Evolutionary conservation across 2,888 invertebrate genomes (phyloP), one percentile per base, ranked within the genome.

Genomic region (Brachyopa scutellaris): DNA sequence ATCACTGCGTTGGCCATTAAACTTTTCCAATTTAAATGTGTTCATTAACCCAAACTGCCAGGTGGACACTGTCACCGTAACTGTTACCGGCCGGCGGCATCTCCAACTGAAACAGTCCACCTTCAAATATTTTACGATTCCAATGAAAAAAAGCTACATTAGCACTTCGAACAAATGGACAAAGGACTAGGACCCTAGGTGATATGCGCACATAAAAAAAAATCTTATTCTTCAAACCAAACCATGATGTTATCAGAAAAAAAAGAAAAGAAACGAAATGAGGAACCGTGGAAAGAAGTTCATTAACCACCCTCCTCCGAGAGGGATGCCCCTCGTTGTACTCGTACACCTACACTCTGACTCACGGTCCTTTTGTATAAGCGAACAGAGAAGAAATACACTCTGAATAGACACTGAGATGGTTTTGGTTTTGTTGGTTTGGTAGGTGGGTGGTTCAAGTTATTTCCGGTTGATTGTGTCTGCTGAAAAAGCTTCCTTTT

Each of bases 381-480:
- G 40, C 45, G 33, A 17, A 55, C 53, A 33, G 5, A 42, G 36
- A 19, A 33, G 23, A 26, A 26, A 17, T 15, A 21, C 6, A 23
- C 33, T 29, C 19, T 33, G 62, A 80, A 64, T 59, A 76, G 49
- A 69, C 23, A 64, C 26, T 74, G 38, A 42, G 21, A 38, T 49
- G 66, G 38, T 42, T 57, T n/a, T 57, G 49, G 29, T 19, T 7
- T 36, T 15, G 19, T 53, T 67, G 67, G 47, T 26, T 47, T 55
- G 40, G 49, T 29, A 26, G 67, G 45, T 42, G 67, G 80, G 57
- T 70, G 70, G 69, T 61, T 76, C 59, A 82, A 82, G 76, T 82
- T 82, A 82, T 82, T 82, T 82, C 80, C 80, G 80, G 69, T 76
- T 82, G 80, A 82, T 82, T 82, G 80, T 76, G 70, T 82, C 69